Percentiles rank a stretch among this genome's conserved stretches.
phyloP scores from a whole-genome alignment of 2,888 invertebrate genomes.

The Chalcosyrphus nemorum region DNA sequence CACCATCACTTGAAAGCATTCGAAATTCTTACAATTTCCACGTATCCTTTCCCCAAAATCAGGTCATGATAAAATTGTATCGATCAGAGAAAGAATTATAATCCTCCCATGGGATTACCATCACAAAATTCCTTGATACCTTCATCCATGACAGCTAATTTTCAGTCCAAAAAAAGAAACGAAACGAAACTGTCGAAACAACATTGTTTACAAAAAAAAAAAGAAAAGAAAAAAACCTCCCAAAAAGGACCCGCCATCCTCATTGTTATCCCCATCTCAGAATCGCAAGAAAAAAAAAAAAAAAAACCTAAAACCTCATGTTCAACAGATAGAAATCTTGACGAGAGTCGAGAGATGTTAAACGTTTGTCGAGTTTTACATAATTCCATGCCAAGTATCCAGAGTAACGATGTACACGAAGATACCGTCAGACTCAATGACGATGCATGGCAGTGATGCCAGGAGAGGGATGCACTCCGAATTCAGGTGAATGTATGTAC shows the following conservation, averaged over 20 bases:
- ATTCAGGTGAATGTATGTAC: constrained; percentile 61
- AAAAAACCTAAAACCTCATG: background rate
- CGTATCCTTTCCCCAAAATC: background rate
- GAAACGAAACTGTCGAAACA: constrained; percentile 24
- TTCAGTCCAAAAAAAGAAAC: background rate
- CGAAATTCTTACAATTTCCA: background rate
- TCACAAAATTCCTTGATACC: background rate
- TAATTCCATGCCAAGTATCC: constrained; percentile 59
- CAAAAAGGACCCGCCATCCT: constrained; percentile 35
- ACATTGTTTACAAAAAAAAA: constrained; percentile 2
- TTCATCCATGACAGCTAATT: constrained; percentile 27
- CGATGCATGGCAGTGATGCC: constrained; percentile 16
- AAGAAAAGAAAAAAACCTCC: too few species aligned
- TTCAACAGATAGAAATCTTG: constrained; percentile 53
- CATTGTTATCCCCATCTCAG: constrained; percentile 48
- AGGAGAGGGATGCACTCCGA: constrained; percentile 42
- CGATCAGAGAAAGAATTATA: background rate
- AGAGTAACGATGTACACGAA: constrained; percentile 50
- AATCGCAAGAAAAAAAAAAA: constrained; percentile 29
- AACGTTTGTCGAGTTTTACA: constrained; percentile 67
- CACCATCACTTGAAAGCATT: background rate
- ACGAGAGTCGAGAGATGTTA: constrained; percentile 59
- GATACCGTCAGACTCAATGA: constrained; percentile 58
- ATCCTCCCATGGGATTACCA: constrained; percentile 27
- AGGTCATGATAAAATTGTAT: background rate